Conservation (phyloP, 92 coral and sea anemone species). For the Parazoanthus swiftii region DNA sequence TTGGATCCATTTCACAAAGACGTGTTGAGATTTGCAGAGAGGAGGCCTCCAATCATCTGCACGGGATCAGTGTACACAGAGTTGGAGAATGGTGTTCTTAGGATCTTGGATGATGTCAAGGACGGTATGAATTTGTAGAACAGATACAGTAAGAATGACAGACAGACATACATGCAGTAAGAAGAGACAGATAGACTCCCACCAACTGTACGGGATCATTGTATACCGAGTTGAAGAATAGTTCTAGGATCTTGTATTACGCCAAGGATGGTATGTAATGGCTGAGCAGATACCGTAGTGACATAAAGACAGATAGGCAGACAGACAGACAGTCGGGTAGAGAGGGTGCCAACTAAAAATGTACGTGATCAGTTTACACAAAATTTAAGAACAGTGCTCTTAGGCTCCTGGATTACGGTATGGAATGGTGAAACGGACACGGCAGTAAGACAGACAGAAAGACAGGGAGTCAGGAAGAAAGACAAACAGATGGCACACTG, state of each 20-base stretch:
- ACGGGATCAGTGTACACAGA: constrained; percentile 22
- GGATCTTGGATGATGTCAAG: not conserved
- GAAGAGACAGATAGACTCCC: not conserved
- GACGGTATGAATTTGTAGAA: not conserved
- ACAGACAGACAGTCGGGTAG: not conserved
- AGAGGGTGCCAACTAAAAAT: not conserved
- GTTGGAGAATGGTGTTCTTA: constrained; percentile 27
- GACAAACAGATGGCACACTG: not conserved
- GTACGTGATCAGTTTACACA: constrained; percentile 15
- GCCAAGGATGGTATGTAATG: not conserved
- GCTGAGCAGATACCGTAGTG: too few relatives aligned
- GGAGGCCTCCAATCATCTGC: constrained; percentile 26
- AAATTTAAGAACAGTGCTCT: constrained; percentile 5
- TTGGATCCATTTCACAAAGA: constrained; percentile 19
- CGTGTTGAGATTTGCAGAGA: not conserved
- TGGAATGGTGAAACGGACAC: not conserved
- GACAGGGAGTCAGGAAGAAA: not conserved
- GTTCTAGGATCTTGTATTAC: not conserved
- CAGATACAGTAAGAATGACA: not conserved
- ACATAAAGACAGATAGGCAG: not conserved
- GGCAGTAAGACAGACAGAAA: not conserved
- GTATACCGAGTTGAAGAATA: constrained; percentile 14
- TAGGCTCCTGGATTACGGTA: not conserved
- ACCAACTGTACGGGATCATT: not conserved
- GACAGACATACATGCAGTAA: not conserved